Base-by-base conservation (phyloP, 2,888 invertebrate genomes). In the Cacoxenus indagator region DNA sequence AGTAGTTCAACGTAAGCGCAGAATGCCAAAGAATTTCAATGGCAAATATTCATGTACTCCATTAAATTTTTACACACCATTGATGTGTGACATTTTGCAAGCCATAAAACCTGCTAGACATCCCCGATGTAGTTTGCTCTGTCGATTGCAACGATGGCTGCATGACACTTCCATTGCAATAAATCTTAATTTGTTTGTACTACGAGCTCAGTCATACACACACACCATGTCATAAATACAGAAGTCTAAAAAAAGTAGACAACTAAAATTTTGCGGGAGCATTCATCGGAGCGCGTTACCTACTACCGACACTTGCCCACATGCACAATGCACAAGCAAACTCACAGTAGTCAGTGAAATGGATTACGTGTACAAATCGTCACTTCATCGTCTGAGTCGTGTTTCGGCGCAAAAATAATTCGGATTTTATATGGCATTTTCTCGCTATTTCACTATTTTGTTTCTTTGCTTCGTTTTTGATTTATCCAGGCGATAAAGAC, bases 111-210 rank as follows among this genome's bases (percentile, higher is more conserved):
- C 37, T 37, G n/a, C n/a, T n/a, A n/a, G n/a, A n/a, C 2, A 37
- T 11, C 37, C 2, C 37, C 2, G 37, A 11, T 1, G 22, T 4
- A 1, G 51, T 17, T 51, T n/a, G n/a, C n/a, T 51, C 22, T 22
- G 19, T 51, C 22, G 22, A 19, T 51, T 51, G 19, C 51, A n/a
- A n/a, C 5, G 19, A 17, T 22, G 9, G 48, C 19, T 51, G 4
- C 19, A 17, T 19, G 19, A 11, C 61, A 26, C 14, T 51, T 27
- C n/a, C 66, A 46, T 27, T 55, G 66, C 78, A 68, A 81, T 81
- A 82, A 81, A 82, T 81, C 79, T 82, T 77, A 79, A 81, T 81
- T 81, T 78, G 79, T 76, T 79, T 75, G 74, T n/a, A n/a, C 51
- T 17, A 9, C 22, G 51, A 4, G 19, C 48, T 17, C 48, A 48